phyloP scores from a whole-genome alignment of 2,113 vertebrate genomes.

The Myiagra hebetior region DNA sequence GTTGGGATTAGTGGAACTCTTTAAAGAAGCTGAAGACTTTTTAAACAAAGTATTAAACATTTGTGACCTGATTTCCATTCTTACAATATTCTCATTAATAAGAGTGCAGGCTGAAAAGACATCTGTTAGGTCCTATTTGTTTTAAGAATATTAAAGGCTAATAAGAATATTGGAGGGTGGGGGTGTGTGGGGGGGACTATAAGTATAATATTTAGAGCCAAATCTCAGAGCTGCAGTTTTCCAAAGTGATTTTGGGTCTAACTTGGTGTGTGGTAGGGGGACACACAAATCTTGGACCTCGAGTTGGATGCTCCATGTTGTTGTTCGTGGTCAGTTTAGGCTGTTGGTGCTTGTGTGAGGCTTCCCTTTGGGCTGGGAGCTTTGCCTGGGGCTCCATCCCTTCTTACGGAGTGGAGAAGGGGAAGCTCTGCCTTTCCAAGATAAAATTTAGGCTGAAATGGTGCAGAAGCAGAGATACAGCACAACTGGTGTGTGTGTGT shows the following conservation, averaged over 20 bases:
- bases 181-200: too few species aligned
- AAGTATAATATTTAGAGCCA: neutral
- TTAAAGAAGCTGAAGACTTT: conserved; percentile 65
- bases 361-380: accelerated
- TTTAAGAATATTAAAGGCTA: conserved; percentile 54
- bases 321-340: accelerated
- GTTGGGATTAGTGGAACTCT: conserved; percentile 64
- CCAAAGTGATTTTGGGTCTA: neutral
- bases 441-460: neutral
- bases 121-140: conserved; percentile 56
- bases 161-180: neutral
- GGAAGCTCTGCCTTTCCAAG: neutral
- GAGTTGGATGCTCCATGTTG: accelerated
- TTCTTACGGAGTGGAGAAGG: neutral
- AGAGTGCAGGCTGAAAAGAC: conserved; percentile 44
- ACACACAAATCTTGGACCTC: accelerated
- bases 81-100: conserved; percentile 52
- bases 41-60: conserved; percentile 58
- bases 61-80: conserved; percentile 59
- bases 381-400: neutral
- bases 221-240: neutral
- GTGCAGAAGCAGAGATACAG: neutral
- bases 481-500: accelerated
- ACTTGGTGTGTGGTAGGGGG: neutral
- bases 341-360: neutral